Evolutionary conservation across 2,888 invertebrate species (phyloP), one percentile per base, ranked within the genome.

Genomic region (Monoplex corrugatus): DNA sequence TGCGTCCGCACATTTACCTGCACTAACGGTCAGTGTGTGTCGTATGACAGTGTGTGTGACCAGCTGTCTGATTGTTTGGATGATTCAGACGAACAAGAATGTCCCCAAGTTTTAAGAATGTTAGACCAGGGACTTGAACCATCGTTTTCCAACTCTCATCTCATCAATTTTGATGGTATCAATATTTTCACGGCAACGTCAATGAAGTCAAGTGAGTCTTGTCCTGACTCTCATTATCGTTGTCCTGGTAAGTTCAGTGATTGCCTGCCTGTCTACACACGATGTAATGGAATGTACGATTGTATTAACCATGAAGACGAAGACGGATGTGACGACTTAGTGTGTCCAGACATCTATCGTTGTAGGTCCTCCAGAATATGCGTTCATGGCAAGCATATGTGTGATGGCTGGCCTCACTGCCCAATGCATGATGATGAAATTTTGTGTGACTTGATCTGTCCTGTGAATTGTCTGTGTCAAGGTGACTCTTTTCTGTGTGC

Each of bases 381-480:
- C 23, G 3, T 80, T 6, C 78, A 80, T 23, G 5, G 23, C 10
- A 43, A 80, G 10, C 78, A 43, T 28, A 10, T 80, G 40, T 80
- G 78, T 80, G 78, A 80, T 43, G 78, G 78, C 78, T 80, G 78
- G 78, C 23, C 78, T 43, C 78, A 80, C 78, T 80, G 78, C 23
- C 78, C 78, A 43, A 2, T 43, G 43, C 0, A 23, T 80, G 78
- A 80, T 23, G 78, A 80, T 80, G 78, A 78, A 43, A 13, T 80
- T 3, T 40, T 43, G 8, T 72, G 78, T 43, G 43, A 32, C 23
- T 0, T 40, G 19, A 43, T 32, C 23, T 80, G 78, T 80, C 78
- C 78, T 80, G 43, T 43, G 23, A 19, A 80, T 19, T 80, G 78
- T 80, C 23, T 80, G 13, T 80, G 78, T 80, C 78, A 80, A 6